A percentile compares a stretch with the other conserved stretches of the same genome.
Conservation (phyloP, 2,113 vertebrate genomes). For the Columbina picui region DNA sequence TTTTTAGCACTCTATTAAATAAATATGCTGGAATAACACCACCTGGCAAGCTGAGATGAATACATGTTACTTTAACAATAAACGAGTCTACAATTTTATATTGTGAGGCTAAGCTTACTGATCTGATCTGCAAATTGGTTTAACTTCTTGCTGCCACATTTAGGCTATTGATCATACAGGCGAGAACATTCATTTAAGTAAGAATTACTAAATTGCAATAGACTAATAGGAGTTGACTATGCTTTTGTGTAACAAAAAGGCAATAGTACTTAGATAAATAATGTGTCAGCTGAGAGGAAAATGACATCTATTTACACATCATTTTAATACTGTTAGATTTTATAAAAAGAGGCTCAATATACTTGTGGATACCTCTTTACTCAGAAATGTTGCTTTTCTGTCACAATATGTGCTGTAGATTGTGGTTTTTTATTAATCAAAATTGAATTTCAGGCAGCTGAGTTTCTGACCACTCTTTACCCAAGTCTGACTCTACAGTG, state of each 20-base stretch:
- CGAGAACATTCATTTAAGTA: constrained; percentile 1
- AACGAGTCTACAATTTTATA: constrained; percentile 1
- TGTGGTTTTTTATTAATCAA: background rate
- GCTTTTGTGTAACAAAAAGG: background rate
- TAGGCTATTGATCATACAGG: constrained; percentile 23
- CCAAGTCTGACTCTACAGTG: background rate
- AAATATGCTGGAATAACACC: constrained; percentile 55
- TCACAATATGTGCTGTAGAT: background rate
- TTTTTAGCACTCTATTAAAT: constrained; percentile 48
- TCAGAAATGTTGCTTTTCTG: background rate
- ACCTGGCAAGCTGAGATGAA: constrained; percentile 50
- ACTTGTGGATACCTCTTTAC: background rate
- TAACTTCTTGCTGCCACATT: constrained; percentile 35
- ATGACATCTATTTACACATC: constrained; percentile 1
- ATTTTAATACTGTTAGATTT: background rate
- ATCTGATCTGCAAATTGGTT: constrained; percentile 39
- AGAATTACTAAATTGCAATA: constrained; percentile 32
- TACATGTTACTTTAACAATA: constrained; percentile 28
- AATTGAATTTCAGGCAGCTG: background rate
- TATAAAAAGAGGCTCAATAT: background rate
- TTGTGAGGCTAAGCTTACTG: constrained; percentile 10
- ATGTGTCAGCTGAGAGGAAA: constrained; percentile 6
- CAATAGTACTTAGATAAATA: background rate
- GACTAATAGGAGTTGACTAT: background rate
- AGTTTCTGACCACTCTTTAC: background rate